Evolutionary conservation across 1,140 invertebrate species (phyloP).

Genomic region (Parasteatoda tepidariorum): DNA sequence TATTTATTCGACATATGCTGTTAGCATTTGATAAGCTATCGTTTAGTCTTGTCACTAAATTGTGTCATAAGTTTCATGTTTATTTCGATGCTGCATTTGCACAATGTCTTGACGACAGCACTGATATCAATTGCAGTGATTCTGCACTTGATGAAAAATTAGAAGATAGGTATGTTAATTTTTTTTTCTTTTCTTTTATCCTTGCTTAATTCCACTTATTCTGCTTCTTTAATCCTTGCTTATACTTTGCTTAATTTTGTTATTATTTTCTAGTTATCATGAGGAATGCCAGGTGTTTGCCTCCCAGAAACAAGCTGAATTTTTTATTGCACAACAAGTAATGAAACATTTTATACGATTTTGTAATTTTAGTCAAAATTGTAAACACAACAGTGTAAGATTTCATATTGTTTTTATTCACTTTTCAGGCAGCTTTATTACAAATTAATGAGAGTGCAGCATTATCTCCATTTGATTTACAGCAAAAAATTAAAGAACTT

Average conservation of each 20-base stretch:
- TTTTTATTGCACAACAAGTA: constrained; percentile 80
- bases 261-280: constrained; percentile 8
- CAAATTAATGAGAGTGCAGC: constrained; percentile 84
- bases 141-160: constrained; percentile 34
- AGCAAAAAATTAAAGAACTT: constrained; percentile 81
- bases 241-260: background rate
- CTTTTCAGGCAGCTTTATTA: constrained; percentile 77
- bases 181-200: constrained; percentile 28
- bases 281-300: constrained; percentile 73
- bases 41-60: constrained; percentile 78
- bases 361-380: too few species aligned
- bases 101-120: constrained; percentile 3
- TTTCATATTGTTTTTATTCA: background rate
- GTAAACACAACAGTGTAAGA: too few species aligned
- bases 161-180: constrained; percentile 3
- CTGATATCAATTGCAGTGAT: constrained; percentile 14
- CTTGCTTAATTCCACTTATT: background rate
- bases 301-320: constrained; percentile 87
- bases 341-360: background rate
- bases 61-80: constrained; percentile 63
- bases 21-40: constrained; percentile 83
- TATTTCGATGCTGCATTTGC: constrained; percentile 63
- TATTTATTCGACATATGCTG: constrained; percentile 83
- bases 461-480: constrained; percentile 79
- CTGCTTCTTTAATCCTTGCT: background rate